Conservation (phyloP, 2,888 invertebrate genomes). For the Trichacis sp. region DNA sequence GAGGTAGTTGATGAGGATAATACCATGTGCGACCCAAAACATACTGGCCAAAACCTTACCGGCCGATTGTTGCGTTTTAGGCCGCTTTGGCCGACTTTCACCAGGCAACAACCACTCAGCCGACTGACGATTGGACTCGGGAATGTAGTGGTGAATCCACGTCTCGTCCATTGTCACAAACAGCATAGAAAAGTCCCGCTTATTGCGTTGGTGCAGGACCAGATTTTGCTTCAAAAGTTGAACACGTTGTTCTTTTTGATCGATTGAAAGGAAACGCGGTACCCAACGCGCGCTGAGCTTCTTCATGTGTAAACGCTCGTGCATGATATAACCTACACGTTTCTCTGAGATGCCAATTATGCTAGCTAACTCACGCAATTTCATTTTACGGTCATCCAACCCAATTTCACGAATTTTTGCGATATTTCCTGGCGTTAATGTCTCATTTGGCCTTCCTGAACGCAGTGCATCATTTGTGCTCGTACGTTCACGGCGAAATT, state of each 20-base stretch:
- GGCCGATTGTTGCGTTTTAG: conserved; percentile 18
- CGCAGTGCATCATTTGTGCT: conserved; percentile 37
- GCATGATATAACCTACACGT: conserved; percentile 29
- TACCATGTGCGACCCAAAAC: conserved; percentile 55
- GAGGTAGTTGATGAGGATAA: conserved; percentile 53
- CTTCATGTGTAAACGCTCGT: conserved; percentile 47
- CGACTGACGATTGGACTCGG: neutral
- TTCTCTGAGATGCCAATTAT: conserved; percentile 37
- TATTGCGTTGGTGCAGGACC: conserved; percentile 18
- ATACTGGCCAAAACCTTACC: conserved; percentile 46
- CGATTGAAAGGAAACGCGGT: conserved; percentile 51
- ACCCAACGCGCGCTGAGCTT: conserved; percentile 47
- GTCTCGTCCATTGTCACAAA: conserved; percentile 55
- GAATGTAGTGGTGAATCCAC: conserved; percentile 7
- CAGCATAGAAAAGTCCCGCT: conserved; percentile 25
- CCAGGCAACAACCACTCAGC: conserved; percentile 1
- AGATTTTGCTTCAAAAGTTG: conserved; percentile 30
- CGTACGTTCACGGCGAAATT: conserved; percentile 40
- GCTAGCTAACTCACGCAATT: conserved; percentile 27
- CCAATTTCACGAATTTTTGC: conserved; percentile 6
- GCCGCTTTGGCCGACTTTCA: conserved; percentile 20
- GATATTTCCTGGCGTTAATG: conserved; percentile 19
- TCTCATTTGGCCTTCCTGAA: conserved; percentile 37
- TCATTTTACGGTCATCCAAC: conserved; percentile 9
- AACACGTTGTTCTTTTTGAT: conserved; percentile 26